A percentile compares a stretch with the other conserved stretches of the same genome.
Evolutionary conservation across 53 echinoderm and acorn worm species (phyloP).

Genomic region (Echinometra lucunter): DNA sequence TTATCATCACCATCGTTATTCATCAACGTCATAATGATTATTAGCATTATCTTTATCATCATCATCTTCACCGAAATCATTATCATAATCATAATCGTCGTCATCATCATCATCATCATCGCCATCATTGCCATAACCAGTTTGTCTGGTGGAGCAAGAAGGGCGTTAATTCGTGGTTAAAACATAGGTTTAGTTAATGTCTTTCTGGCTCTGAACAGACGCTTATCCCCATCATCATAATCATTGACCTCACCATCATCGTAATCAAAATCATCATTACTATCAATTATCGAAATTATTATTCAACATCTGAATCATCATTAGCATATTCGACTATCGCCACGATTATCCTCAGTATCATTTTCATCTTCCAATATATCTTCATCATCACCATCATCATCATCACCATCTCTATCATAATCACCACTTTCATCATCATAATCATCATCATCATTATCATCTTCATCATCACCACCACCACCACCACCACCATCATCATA

Average conservation of each 20-base stretch:
- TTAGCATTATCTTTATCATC: background rate
- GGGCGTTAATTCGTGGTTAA: too few relatives aligned
- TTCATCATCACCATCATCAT: background rate
- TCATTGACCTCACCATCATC: background rate
- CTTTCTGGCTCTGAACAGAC: too few relatives aligned
- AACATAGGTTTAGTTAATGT: too few relatives aligned
- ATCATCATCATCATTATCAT: slow-evolving; percentile 1
- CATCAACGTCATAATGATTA: background rate
- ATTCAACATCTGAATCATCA: background rate
- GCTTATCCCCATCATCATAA: background rate
- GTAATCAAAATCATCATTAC: background rate
- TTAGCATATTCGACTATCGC: background rate
- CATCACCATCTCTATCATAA: background rate
- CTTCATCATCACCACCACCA: background rate
- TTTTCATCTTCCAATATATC: background rate
- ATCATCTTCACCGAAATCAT: slow-evolving; percentile 53
- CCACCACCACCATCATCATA: background rate
- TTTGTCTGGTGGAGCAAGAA: too few relatives aligned
- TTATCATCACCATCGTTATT: background rate
- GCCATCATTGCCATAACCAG: slow-evolving; percentile 38
- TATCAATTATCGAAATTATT: background rate
- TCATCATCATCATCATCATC: slow-evolving; percentile 38
- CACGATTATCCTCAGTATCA: slow-evolving; percentile 6
- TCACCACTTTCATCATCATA: background rate
- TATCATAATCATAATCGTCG: slow-evolving; percentile 47